Evolutionary conservation across 35 echinoderm and acorn worm genomes (phyloP), one percentile per base, ranked within the genome.

Genomic region (Apostichopus californicus): DNA sequence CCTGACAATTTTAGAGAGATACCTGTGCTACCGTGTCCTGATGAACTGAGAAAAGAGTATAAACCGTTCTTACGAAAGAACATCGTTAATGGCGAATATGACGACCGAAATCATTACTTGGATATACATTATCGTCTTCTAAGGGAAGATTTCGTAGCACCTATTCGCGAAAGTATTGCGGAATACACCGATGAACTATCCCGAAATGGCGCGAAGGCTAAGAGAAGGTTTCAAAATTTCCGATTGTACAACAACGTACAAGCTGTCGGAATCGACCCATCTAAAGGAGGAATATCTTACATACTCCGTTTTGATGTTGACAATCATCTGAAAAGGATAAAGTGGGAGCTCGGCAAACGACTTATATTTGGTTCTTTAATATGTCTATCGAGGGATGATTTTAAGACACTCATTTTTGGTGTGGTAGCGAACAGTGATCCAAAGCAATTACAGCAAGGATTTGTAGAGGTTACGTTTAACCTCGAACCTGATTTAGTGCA

Each of bases 341-440:
- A 77, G 56, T 98, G 97, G 97, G 58, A 93, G 20, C 58, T 21
- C 1, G 93, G 90, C 25, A 98, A 98, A 89, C 78, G 97, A 15
- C 91, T 98, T 4, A 78, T 96, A n/a, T 93, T 87, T 84, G 97
- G 97, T 18, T 94, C 94, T 4, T 86, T 98, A 53, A 68, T 98
- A 8, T 94, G 95, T 64, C 88, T 98, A 4, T 94, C 97, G 4
- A 87, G 68, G 53, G 95, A 98, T 91, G 80, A 98, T 60, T 98
- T 98, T 70, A 77, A 92, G 56, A 91, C 93, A 2, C 71, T 93
- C 9, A 81, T 98, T 8, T 94, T 96, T 91, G 97, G 85, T 59
- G 95, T 95, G 18, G 91, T 98, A 28, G 87, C 80, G 21, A 93
- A 96, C 24, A 82, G 97, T 34, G 95, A 96, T 17, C 63, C 81